Percentiles rank a stretch among this genome's conserved stretches.
These are phyloP conservation scores for Amazona guildingii DNA, from an alignment of 2,113 vertebrate genomes.

Conservation along the genomic window DNA sequence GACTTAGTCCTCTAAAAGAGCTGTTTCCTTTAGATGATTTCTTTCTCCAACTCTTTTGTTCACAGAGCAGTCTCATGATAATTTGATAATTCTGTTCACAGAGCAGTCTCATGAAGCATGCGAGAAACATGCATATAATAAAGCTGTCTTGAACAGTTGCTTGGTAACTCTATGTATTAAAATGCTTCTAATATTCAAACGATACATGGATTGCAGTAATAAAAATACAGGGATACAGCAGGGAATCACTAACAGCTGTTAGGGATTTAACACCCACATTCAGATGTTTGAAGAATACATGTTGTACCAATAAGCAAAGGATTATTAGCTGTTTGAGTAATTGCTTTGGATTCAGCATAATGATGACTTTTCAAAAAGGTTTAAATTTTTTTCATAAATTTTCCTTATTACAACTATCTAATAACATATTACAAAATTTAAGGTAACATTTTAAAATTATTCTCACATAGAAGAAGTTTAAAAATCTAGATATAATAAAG, in stretches of 20 bases:
- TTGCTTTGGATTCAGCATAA: not conserved
- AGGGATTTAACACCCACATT: slow-evolving; percentile 38
- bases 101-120: not conserved
- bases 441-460: not conserved
- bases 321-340: slow-evolving; percentile 33
- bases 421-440: not conserved
- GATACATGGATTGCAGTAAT: slow-evolving; percentile 16
- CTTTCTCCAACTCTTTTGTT: not conserved
- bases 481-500: not conserved
- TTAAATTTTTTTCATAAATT: not conserved
- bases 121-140: not conserved
- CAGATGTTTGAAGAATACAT: slow-evolving; percentile 31
- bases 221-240: slow-evolving; percentile 18
- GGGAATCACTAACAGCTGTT: slow-evolving; percentile 50
- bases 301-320: slow-evolving; percentile 10
- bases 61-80: not conserved
- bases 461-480: not conserved
- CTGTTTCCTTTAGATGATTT: not conserved
- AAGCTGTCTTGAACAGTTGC: slow-evolving; percentile 36
- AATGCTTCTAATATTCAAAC: slow-evolving; percentile 34
- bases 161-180: slow-evolving; percentile 35
- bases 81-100: slow-evolving; percentile 15
- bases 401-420: not conserved
- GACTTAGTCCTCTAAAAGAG: not conserved
- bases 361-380: not conserved